These are phyloP conservation scores for Leucophenga montana DNA, from an alignment of 2,888 invertebrate genomes.

Conservation along the genomic window DNA sequence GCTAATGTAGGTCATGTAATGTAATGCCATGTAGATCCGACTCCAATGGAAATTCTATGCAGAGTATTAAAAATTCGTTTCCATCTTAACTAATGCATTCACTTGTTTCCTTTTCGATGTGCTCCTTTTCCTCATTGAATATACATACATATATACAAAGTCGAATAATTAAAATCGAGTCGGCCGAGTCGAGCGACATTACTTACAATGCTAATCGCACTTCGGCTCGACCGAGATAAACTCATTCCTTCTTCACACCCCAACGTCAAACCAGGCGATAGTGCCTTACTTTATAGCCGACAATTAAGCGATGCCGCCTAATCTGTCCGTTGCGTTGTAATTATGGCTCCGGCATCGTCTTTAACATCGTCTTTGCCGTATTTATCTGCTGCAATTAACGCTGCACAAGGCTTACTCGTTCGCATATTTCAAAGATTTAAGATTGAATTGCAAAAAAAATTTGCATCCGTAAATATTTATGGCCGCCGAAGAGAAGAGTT, in stretches of 20 bases:
- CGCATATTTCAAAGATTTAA: constrained; percentile 61
- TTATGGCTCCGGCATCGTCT: constrained; percentile 55
- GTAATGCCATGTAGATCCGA: too few relatives aligned
- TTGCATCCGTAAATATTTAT: constrained; percentile 46
- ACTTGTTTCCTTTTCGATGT: too few relatives aligned
- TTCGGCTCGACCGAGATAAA: neutral
- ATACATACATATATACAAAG: constrained; percentile 8
- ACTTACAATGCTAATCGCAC: constrained; percentile 11
- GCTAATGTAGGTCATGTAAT: too few relatives aligned
- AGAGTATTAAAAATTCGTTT: too few relatives aligned
- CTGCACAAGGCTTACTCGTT: constrained; percentile 42
- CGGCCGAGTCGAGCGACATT: constrained; percentile 8
- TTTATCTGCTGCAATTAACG: constrained; percentile 68
- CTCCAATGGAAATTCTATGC: too few relatives aligned
- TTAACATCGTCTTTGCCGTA: constrained; percentile 35
- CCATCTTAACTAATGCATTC: too few relatives aligned
- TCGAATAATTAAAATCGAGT: constrained; percentile 25
- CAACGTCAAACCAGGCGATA: constrained; percentile 9
- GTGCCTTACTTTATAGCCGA: constrained; percentile 58
- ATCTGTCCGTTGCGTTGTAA: constrained; percentile 67
- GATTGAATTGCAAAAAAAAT: constrained; percentile 55
- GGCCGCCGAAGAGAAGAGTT: constrained; percentile 6
- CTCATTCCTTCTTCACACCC: neutral
- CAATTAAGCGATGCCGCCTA: constrained; percentile 62
- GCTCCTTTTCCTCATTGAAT: too few relatives aligned